Evolutionary conservation across 2,113 vertebrate species (phyloP).

Genomic region (Cinclus cinclus): DNA sequence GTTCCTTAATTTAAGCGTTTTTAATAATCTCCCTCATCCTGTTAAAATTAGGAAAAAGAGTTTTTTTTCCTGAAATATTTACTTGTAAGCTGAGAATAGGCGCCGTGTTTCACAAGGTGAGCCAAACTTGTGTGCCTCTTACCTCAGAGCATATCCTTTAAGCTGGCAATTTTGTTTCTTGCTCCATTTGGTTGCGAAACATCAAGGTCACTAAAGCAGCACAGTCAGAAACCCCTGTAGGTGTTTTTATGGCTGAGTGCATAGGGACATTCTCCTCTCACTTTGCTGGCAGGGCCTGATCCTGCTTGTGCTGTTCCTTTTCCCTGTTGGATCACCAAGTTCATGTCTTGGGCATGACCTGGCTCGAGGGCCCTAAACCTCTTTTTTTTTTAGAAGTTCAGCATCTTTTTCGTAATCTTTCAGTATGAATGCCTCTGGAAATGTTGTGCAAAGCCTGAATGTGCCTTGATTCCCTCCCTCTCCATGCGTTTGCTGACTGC

Average conservation of each 20-base stretch:
- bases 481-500: rapidly evolving
- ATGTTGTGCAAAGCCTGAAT: neutral
- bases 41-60: neutral
- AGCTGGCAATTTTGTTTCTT: neutral
- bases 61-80: neutral
- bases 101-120: rapidly evolving
- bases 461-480: neutral
- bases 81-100: neutral
- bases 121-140: neutral
- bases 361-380: neutral
- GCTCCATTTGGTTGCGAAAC: neutral
- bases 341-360: neutral
- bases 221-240: neutral
- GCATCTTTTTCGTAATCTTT: neutral
- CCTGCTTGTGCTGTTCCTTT: neutral
- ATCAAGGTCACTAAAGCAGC: neutral
- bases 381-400: neutral
- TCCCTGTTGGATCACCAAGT: neutral
- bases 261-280: neutral
- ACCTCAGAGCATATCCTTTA: neutral
- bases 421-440: neutral
- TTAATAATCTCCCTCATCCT: neutral
- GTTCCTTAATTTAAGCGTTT: neutral
- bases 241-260: neutral
- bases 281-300: neutral